Conservation (phyloP, 2,888 invertebrate species). For the Eupithecia dodoneata region DNA sequence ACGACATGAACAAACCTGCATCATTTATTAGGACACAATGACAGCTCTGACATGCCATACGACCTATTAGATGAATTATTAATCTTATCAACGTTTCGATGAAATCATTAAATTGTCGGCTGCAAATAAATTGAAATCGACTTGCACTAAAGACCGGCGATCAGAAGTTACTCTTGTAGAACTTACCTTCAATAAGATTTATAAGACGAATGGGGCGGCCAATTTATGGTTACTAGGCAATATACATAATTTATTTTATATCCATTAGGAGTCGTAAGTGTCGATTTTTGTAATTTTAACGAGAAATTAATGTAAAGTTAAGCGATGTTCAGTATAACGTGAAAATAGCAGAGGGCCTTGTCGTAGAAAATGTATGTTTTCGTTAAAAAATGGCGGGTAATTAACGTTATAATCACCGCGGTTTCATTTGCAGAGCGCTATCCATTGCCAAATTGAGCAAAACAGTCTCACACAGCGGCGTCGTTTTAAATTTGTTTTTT, state of each 20-base stretch:
- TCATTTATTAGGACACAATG: neutral
- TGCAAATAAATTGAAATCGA: neutral
- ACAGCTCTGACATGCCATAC: neutral
- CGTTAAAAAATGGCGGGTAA: constrained; percentile 24
- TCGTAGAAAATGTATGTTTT: constrained; percentile 13
- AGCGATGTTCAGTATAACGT: neutral
- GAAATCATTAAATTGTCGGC: neutral
- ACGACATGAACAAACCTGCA: neutral
- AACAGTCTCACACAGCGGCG: constrained; percentile 30
- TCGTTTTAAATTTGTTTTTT: constrained; percentile 38
- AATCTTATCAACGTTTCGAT: neutral
- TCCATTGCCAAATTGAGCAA: constrained; percentile 38
- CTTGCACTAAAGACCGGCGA: neutral
- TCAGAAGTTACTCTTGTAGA: neutral
- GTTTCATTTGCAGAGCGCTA: constrained; percentile 26
- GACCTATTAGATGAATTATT: neutral
- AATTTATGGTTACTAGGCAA: neutral
- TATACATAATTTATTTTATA: constrained; percentile 1
- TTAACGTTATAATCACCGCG: constrained; percentile 16
- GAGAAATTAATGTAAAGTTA: neutral
- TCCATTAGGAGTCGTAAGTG: neutral
- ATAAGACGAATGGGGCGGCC: neutral
- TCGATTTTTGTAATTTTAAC: constrained; percentile 2
- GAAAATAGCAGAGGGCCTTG: neutral
- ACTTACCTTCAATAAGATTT: neutral